Percentiles rank a stretch among this genome's conserved stretches.
phyloP scores from a whole-genome alignment of 2,888 invertebrate species.

The Synergus laeviventris region DNA sequence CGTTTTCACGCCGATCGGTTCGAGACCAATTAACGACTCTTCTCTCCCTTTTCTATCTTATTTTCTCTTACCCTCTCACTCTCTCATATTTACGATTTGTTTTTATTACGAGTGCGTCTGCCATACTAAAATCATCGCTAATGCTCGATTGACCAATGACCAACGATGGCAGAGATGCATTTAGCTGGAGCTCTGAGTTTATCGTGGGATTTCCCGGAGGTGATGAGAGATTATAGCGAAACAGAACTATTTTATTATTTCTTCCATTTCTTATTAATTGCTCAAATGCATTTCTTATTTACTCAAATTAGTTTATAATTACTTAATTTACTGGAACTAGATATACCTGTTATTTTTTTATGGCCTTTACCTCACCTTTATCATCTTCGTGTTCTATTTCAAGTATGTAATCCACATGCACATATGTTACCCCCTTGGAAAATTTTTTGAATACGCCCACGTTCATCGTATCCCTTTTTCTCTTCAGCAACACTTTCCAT shows the following conservation, averaged over 20 bases:
- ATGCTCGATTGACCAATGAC: constrained; percentile 9
- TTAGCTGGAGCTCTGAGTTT: constrained; percentile 2
- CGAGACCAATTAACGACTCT: constrained; percentile 36
- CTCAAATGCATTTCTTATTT: no score
- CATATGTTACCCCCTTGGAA: neutral
- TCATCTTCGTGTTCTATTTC: neutral
- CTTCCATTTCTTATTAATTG: neutral
- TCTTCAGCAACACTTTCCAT: constrained; percentile 36
- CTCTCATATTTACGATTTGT: neutral
- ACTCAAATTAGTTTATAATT: no score
- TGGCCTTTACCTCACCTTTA: no score
- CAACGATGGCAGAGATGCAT: neutral
- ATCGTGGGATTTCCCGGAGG: constrained; percentile 37
- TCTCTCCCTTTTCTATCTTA: neutral
- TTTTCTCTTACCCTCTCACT: neutral
- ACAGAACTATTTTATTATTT: constrained; percentile 27
- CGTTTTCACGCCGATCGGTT: constrained; percentile 26
- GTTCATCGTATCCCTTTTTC: constrained; percentile 13
- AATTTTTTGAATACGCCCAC: constrained; percentile 20
- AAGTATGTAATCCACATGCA: neutral
- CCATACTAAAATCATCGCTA: constrained; percentile 11
- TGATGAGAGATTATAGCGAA: constrained; percentile 31
- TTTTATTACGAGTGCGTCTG: constrained; percentile 14
- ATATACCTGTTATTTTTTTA: no score
- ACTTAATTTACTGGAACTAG: no score